Evolutionary conservation across 2,888 invertebrate genomes (phyloP).

Genomic region (Lithophane ornitopus): DNA sequence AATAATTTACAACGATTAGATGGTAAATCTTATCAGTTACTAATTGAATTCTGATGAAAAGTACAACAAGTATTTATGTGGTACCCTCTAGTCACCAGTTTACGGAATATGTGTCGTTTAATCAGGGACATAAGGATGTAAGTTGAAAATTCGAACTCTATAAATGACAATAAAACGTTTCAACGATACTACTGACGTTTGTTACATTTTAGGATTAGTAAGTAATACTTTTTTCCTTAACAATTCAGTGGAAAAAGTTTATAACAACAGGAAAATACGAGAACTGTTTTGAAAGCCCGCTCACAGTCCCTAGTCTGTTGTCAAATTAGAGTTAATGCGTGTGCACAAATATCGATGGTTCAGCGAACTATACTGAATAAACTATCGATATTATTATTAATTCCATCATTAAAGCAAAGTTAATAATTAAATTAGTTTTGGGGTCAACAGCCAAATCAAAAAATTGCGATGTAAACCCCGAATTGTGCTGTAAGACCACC

Average conservation of each 20-base stretch:
- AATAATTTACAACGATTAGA: conserved; percentile 42
- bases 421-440: too few species aligned
- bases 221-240: conserved; percentile 8
- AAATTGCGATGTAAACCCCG: too few species aligned
- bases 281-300: neutral
- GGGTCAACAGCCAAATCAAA: too few species aligned
- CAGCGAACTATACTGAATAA: neutral
- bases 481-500: too few species aligned
- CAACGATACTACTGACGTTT: neutral
- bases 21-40: conserved; percentile 31
- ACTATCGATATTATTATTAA: neutral
- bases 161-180: neutral
- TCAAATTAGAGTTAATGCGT: too few species aligned
- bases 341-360: neutral
- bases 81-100: neutral
- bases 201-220: neutral
- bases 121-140: neutral
- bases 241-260: neutral
- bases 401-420: too few species aligned
- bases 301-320: neutral
- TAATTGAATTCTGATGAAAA: conserved; percentile 34
- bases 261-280: neutral
- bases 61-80: neutral
- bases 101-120: conserved; percentile 7
- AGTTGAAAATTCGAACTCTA: neutral